phyloP scores from a whole-genome alignment of 2,797 vertebrate species.

The Ptychobarbus kaznakovi region DNA sequence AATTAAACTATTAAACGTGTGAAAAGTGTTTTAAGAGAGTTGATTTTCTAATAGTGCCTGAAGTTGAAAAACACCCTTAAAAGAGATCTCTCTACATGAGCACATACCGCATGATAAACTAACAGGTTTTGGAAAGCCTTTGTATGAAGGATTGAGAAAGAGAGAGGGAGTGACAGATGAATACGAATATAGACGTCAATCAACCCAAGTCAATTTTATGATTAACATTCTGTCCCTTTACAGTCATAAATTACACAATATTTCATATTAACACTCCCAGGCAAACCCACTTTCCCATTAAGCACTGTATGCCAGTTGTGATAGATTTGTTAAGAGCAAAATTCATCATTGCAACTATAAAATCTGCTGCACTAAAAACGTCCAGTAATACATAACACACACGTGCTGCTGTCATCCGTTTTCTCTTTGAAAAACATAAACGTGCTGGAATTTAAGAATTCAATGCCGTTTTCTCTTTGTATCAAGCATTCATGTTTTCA shows the following conservation, averaged over 20 bases:
- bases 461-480: neutral
- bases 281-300: neutral
- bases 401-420: too few relatives aligned
- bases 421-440: slow-evolving; percentile 12
- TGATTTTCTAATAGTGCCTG: neutral
- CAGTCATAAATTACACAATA: slow-evolving; percentile 1
- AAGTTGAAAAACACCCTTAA: neutral
- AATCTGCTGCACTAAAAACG: neutral
- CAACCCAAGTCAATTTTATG: slow-evolving; percentile 1
- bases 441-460: neutral
- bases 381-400: neutral
- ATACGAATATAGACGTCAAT: neutral
- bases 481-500: too few relatives aligned
- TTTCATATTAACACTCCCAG: neutral
- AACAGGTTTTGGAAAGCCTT: neutral
- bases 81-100: neutral
- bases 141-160: neutral
- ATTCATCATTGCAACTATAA: neutral
- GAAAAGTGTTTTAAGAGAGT: neutral
- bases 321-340: slow-evolving; percentile 21
- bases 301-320: neutral
- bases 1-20: neutral
- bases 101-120: neutral
- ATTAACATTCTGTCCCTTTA: neutral
- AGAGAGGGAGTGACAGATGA: neutral